These are phyloP conservation scores for Xestia xanthographa DNA, from an alignment of 2,888 invertebrate species.

Conservation along the genomic window DNA sequence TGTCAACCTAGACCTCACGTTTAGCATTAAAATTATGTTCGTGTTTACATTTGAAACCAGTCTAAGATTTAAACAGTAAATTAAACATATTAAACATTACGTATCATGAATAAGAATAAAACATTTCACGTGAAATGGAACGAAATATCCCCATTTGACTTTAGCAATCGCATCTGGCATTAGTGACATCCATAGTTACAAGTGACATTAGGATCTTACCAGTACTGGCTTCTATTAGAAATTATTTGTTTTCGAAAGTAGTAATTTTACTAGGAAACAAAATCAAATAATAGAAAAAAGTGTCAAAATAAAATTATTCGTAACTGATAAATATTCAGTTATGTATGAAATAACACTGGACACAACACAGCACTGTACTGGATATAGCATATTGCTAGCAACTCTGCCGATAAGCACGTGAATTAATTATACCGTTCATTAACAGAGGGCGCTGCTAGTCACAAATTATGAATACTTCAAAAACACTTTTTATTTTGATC, in stretches of 20 bases:
- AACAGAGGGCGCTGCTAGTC: conserved; percentile 55
- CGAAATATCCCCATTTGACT: conserved; percentile 15
- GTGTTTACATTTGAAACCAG: not conserved
- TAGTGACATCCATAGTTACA: not conserved
- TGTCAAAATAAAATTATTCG: not conserved
- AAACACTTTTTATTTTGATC: not conserved
- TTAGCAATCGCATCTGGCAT: conserved; percentile 4
- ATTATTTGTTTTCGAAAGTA: not conserved
- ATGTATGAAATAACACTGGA: not conserved
- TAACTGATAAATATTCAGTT: not conserved
- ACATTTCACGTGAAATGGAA: conserved; percentile 31
- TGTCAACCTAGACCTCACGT: too few relatives aligned
- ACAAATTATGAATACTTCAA: not conserved
- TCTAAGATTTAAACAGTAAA: not conserved
- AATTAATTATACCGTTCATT: conserved; percentile 15
- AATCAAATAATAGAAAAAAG: not conserved
- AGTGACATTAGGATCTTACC: conserved; percentile 7
- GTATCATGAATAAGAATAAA: not conserved
- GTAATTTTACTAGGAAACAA: not conserved
- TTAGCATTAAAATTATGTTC: not conserved
- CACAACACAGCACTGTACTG: too few relatives aligned
- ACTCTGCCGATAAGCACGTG: conserved; percentile 1
- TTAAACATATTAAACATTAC: not conserved
- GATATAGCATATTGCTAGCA: conserved; percentile 15
- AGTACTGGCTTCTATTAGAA: not conserved